Evolutionary conservation across 1,140 invertebrate genomes (phyloP).

Genomic region (Brachionus paranguensis): DNA sequence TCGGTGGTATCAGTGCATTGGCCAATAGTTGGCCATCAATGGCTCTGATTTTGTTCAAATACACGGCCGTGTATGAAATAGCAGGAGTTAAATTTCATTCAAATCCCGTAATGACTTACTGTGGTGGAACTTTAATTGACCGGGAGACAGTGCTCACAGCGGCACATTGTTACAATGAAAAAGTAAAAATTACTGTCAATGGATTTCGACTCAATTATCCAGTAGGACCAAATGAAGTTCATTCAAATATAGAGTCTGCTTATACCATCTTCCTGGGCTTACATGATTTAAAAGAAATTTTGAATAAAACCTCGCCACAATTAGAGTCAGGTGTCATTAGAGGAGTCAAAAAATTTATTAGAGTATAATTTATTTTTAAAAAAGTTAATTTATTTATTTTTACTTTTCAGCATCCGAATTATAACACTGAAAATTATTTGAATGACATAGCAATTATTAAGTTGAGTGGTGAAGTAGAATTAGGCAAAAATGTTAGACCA

Average conservation of each 20-base stretch:
- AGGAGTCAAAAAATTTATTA: neutral
- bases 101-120: slow-evolving; percentile 48
- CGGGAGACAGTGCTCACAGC: slow-evolving; percentile 68
- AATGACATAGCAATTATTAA: slow-evolving; percentile 22
- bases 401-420: neutral
- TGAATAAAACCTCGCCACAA: neutral
- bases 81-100: neutral
- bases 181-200: neutral
- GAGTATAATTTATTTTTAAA: neutral
- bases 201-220: neutral
- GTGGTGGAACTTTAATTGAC: slow-evolving; percentile 70
- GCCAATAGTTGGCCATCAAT: slow-evolving; percentile 29
- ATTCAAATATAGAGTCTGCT: neutral
- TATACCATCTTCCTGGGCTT: slow-evolving; percentile 9
- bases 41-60: slow-evolving; percentile 15
- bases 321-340: neutral
- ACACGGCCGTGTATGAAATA: neutral
- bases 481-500: neutral
- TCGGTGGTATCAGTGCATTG: slow-evolving; percentile 7
- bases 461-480: neutral
- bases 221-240: neutral
- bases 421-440: neutral
- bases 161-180: slow-evolving; percentile 62
- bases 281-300: slow-evolving; percentile 7
- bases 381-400: neutral